Evolutionary conservation across 2,113 vertebrate genomes (phyloP).

Genomic region (Natator depressus): DNA sequence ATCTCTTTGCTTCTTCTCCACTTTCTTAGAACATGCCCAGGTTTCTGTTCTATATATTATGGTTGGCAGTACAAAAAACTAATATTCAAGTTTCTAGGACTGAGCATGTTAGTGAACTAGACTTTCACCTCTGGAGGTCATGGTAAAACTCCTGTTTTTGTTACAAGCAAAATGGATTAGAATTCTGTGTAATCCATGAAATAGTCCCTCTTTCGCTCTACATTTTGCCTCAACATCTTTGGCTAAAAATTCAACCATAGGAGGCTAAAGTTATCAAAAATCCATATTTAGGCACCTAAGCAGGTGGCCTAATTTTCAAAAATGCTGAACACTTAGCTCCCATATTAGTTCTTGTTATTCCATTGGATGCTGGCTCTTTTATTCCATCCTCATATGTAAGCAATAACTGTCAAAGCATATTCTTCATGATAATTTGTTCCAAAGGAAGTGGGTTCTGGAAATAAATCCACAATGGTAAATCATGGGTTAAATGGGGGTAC

Average conservation of each 20-base stretch:
- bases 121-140: not conserved
- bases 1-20: not conserved
- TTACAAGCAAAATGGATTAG: not conserved
- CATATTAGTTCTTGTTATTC: not conserved
- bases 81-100: not conserved
- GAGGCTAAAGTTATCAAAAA: not conserved
- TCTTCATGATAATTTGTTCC: not conserved
- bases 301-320: not conserved
- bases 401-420: slow-evolving; percentile 19
- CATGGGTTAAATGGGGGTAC: not conserved
- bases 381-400: not conserved
- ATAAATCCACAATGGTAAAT: not conserved
- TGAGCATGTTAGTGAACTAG: not conserved
- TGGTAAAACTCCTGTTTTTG: not conserved
- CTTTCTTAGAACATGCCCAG: not conserved
- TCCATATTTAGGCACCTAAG: not conserved
- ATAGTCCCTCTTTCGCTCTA: not conserved
- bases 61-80: not conserved
- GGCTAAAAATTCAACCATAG: not conserved
- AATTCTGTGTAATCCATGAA: not conserved
- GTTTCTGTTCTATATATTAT: not conserved
- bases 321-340: not conserved
- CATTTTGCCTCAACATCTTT: not conserved
- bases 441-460: slow-evolving; percentile 46
- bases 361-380: not conserved